Conservation (phyloP, 2,797 vertebrate species). For the Gila robusta region DNA sequence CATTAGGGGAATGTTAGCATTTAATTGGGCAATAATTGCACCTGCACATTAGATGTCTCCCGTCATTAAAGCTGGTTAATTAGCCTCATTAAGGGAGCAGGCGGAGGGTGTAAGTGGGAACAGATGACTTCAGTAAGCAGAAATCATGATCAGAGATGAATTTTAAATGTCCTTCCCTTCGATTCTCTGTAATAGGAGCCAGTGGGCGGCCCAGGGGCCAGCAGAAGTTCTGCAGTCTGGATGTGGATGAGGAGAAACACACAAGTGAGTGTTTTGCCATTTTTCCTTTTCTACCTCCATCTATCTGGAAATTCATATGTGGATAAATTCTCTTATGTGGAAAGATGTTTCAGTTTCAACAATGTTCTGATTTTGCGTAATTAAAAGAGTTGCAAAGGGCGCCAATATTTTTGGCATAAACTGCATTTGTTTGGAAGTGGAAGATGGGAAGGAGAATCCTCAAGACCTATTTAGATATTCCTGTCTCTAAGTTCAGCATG, state of each 20-base stretch:
- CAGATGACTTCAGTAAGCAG: constrained; percentile 47
- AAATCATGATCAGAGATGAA: constrained; percentile 40
- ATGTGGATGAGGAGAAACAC: constrained; percentile 81
- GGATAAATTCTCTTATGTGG: not conserved
- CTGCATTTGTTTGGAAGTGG: not conserved
- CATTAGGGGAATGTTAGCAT: constrained; percentile 45
- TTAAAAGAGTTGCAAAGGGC: not conserved
- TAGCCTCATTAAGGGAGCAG: constrained; percentile 55
- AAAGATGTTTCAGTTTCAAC: not conserved
- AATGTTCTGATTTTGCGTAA: not conserved
- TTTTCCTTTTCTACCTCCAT: not conserved
- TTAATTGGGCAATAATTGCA: constrained; percentile 60
- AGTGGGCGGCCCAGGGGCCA: constrained; percentile 71
- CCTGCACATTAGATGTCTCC: constrained; percentile 56
- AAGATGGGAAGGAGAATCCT: not conserved
- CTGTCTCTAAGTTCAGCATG: not conserved
- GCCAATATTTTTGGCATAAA: not conserved
- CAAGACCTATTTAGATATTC: not conserved
- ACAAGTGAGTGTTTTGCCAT: constrained; percentile 84
- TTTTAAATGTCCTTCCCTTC: constrained; percentile 36
- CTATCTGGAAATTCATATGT: not conserved
- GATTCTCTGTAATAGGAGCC: constrained; percentile 75
- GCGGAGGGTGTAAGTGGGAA: constrained; percentile 50
- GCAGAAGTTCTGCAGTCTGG: constrained; percentile 75
- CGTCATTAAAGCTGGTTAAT: constrained; percentile 59